Conservation (phyloP, 2,797 vertebrate species). For the Sebastes diaconus region DNA sequence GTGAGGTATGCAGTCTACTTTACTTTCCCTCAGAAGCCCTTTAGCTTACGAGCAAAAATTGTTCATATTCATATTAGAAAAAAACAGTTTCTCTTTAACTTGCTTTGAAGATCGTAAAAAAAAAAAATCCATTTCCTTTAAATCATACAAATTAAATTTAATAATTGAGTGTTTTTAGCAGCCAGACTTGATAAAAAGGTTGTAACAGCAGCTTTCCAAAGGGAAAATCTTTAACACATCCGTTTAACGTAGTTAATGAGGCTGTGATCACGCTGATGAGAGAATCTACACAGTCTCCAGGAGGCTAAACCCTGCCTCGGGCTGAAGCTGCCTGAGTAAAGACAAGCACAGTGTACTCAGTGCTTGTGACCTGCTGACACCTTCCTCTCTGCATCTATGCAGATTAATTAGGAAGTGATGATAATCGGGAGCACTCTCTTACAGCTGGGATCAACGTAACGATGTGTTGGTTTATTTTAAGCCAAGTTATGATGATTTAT, state of each 20-base stretch:
- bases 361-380: conserved; percentile 15
- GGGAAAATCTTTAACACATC: conserved; percentile 35
- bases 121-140: conserved; percentile 5
- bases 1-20: not conserved
- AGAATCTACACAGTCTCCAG: conserved; percentile 40
- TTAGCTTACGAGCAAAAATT: not conserved
- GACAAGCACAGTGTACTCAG: not conserved
- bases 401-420: conserved; percentile 19
- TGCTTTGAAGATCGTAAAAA: conserved; percentile 34
- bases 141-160: conserved; percentile 48
- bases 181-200: conserved; percentile 19
- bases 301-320: conserved; percentile 31
- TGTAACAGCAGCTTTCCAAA: conserved; percentile 32
- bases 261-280: conserved; percentile 43
- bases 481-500: not conserved
- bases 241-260: conserved; percentile 47
- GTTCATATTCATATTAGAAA: not conserved
- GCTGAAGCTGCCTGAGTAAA: conserved; percentile 33
- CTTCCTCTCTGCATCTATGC: not conserved
- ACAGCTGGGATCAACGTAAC: not conserved
- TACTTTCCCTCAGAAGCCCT: not conserved
- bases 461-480: not conserved
- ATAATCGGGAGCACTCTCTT: not conserved
- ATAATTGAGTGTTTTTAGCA: conserved; percentile 48
- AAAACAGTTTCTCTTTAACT: not conserved